Percentiles rank a stretch among this genome's conserved stretches.
Conservation (phyloP, 1,140 invertebrate genomes). For the Dreissena rostriformis region DNA sequence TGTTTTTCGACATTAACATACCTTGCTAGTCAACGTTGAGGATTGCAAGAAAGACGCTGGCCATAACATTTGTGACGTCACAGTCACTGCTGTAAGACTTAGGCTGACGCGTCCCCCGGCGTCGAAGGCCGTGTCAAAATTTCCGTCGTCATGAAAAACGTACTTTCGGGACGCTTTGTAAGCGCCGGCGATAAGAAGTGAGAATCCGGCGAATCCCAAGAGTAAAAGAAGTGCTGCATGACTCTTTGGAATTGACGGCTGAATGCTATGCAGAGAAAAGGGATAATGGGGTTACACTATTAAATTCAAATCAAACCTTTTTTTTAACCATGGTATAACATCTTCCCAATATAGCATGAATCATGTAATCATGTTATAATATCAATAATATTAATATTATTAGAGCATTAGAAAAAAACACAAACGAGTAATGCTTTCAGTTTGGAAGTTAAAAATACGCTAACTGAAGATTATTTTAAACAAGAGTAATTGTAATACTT, state of each 20-base stretch:
- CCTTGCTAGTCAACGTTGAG: constrained; percentile 54
- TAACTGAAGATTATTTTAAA: too few species aligned
- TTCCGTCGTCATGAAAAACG: constrained; percentile 54
- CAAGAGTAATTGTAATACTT: too few species aligned
- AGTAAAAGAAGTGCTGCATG: constrained; percentile 49
- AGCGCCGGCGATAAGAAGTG: constrained; percentile 47
- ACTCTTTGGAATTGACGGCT: constrained; percentile 24
- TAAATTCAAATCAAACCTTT: too few species aligned
- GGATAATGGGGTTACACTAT: not conserved
- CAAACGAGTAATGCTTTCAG: too few species aligned
- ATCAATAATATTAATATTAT: too few species aligned
- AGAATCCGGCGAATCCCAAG: constrained; percentile 66
- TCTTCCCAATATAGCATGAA: too few species aligned
- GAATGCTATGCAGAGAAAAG: constrained; percentile 10
- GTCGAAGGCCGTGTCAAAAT: constrained; percentile 75
- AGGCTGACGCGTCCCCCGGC: constrained; percentile 67
- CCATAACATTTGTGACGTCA: constrained; percentile 59
- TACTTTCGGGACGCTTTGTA: constrained; percentile 51
- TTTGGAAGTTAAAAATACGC: too few species aligned
- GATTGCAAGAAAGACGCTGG: constrained; percentile 56
- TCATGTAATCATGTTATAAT: too few species aligned
- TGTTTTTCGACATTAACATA: not conserved
- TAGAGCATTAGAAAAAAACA: too few species aligned
- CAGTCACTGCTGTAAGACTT: constrained; percentile 57
- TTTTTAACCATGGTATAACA: too few species aligned